Conservation (phyloP, 2,797 vertebrate genomes). For the Platalea minor region DNA sequence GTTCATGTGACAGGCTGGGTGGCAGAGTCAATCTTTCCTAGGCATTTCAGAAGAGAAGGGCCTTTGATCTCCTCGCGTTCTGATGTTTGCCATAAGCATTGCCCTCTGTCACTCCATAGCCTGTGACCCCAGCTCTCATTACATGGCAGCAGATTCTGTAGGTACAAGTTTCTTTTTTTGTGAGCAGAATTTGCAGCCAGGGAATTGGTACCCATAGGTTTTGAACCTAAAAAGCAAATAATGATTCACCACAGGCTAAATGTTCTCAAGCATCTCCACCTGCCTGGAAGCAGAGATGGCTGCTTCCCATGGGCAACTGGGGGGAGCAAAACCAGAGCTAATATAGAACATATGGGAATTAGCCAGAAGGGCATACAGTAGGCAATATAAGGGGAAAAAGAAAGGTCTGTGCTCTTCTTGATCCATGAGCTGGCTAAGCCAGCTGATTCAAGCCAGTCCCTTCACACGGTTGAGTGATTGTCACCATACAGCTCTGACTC, state of each 20-base stretch:
- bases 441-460: neutral
- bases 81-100: slow-evolving; percentile 35
- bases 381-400: neutral
- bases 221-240: neutral
- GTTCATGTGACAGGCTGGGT: slow-evolving; percentile 48
- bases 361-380: neutral
- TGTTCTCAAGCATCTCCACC: neutral
- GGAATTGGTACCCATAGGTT: neutral
- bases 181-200: neutral
- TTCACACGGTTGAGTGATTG: neutral
- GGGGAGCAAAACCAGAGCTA: neutral
- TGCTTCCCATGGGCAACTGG: neutral
- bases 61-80: slow-evolving; percentile 43
- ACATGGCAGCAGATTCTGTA: neutral
- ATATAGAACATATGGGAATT: neutral
- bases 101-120: neutral
- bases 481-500: neutral
- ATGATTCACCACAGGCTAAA: neutral
- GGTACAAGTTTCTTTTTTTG: neutral
- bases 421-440: neutral
- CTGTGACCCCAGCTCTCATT: neutral
- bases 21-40: slow-evolving; percentile 16
- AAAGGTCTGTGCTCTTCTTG: neutral
- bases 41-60: slow-evolving; percentile 14
- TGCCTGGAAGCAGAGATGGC: neutral